A percentile compares a stretch with the other conserved stretches of the same genome.
phyloP scores from a whole-genome alignment of 2,113 vertebrate species.

The Garra rufa region DNA sequence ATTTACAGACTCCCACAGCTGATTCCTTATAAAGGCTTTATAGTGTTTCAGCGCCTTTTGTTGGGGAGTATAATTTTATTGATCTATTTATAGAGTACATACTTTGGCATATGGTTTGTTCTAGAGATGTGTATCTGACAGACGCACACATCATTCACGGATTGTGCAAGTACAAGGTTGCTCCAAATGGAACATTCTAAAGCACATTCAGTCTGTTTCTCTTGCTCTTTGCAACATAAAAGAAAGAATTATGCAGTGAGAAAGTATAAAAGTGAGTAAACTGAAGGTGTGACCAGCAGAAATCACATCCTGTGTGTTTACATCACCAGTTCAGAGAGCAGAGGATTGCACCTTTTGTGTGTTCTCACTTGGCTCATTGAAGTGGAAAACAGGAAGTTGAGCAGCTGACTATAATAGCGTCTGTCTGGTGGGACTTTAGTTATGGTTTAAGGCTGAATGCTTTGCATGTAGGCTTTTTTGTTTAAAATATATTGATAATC shows the following conservation, averaged over 20 bases:
- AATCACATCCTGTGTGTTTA: conserved; percentile 18
- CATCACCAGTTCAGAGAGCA: neutral
- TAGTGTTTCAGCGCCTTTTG: conserved; percentile 7
- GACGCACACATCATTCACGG: neutral
- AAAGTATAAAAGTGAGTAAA: neutral
- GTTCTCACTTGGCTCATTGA: conserved; percentile 32
- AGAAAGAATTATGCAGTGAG: neutral
- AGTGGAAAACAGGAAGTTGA: conserved; percentile 43
- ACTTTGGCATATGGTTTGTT: neutral
- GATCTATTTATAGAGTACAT: neutral
- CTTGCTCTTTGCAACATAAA: neutral
- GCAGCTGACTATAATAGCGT: conserved; percentile 17
- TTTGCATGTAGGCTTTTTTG: neutral
- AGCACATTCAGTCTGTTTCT: neutral
- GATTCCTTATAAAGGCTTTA: neutral
- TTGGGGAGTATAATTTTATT: neutral
- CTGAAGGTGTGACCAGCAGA: conserved; percentile 7
- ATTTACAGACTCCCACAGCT: neutral
- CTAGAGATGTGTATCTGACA: neutral
- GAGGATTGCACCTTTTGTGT: conserved; percentile 6
- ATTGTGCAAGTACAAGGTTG: neutral
- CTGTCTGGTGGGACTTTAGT: conserved; percentile 28
- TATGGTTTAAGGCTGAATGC: neutral
- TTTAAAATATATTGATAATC: neutral
- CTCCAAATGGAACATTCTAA: conserved; percentile 23